phyloP scores from a whole-genome alignment of 2,113 vertebrate species.

The Crotalus tigris region DNA sequence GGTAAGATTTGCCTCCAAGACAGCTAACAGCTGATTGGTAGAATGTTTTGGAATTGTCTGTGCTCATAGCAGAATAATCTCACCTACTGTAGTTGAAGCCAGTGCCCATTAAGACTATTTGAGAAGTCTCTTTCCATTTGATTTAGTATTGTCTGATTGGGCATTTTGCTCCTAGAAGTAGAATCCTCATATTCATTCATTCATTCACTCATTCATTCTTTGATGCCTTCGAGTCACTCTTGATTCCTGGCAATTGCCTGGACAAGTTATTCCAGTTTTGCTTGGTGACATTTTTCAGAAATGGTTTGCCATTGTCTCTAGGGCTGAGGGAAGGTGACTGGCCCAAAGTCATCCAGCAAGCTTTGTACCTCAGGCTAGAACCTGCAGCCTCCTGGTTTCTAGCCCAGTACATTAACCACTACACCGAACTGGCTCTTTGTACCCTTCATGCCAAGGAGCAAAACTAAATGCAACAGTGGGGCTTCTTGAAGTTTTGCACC shows the following conservation, averaged over 20 bases:
- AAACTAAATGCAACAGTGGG: no score
- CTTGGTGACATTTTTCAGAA: no score
- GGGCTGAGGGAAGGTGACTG: no score
- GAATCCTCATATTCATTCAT: background rate
- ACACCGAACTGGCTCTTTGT: background rate
- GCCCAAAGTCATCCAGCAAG: background rate
- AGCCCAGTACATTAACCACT: background rate
- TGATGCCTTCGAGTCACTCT: no score
- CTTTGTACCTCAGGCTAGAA: background rate
- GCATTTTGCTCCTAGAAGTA: background rate
- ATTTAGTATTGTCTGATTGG: background rate
- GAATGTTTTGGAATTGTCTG: background rate
- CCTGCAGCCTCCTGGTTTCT: background rate
- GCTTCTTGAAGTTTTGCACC: no score
- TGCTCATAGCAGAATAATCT: background rate
- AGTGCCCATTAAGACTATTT: background rate
- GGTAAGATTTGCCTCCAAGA: background rate
- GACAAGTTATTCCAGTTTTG: no score
- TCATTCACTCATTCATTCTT: no score
- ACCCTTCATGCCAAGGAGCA: background rate
- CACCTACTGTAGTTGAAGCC: background rate
- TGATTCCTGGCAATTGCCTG: no score
- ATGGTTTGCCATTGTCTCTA: no score
- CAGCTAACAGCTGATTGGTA: background rate
- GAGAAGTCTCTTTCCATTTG: background rate